Percentiles rank a stretch among this genome's conserved stretches.
phyloP scores from a whole-genome alignment of 2,797 vertebrate genomes.

The Dermochelys coriacea region DNA sequence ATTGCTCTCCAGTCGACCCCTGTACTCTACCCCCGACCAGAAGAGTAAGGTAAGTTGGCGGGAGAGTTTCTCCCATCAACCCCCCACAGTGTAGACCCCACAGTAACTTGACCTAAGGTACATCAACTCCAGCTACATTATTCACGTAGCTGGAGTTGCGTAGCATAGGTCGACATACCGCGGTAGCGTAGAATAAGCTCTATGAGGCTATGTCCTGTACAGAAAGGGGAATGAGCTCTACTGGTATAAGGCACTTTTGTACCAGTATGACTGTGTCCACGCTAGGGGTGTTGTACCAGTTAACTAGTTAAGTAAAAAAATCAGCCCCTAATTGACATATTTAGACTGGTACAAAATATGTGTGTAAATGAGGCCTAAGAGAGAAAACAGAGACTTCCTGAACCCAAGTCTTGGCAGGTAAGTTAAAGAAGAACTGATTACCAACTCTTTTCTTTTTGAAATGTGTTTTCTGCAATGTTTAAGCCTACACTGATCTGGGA shows the following conservation, averaged over 20 bases:
- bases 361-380: not conserved
- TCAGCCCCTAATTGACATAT: not conserved
- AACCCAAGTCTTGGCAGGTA: not conserved
- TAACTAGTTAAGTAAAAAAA: not conserved
- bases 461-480: not conserved
- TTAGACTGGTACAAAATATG: not conserved
- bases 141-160: no score
- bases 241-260: not conserved
- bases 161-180: no score
- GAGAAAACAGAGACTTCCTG: not conserved
- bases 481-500: not conserved
- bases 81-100: no score
- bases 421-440: not conserved
- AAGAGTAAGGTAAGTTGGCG: no score
- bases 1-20: no score
- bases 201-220: not conserved
- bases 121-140: no score
- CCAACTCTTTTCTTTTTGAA: not conserved
- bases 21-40: no score
- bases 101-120: no score
- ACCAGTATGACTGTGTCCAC: not conserved
- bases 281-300: no score
- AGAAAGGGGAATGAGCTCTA: conserved; percentile 14
- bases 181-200: no score
- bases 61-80: no score